These are phyloP conservation scores for Aradophagus sp. DNA, from an alignment of 1,140 invertebrate species.

Conservation along the genomic window DNA sequence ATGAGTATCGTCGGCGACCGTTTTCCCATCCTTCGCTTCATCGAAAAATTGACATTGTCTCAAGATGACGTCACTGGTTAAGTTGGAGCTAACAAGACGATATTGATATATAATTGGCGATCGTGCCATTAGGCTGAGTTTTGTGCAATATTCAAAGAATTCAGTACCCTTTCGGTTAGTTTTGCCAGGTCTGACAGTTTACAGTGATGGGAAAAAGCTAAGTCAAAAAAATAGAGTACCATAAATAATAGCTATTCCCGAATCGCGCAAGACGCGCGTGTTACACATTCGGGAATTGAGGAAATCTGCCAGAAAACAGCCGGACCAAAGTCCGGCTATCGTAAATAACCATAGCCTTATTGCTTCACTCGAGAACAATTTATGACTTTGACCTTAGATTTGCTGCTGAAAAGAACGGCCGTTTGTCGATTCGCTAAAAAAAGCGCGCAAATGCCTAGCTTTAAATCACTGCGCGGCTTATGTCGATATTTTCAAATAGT, in stretches of 20 bases:
- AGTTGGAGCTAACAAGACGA: no score
- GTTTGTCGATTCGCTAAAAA: conserved; percentile 21
- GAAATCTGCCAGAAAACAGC: conserved; percentile 5
- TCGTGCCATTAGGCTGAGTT: no score
- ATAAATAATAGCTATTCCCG: conserved; percentile 34
- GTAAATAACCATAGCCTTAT: conserved; percentile 28
- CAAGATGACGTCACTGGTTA: no score
- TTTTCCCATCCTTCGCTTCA: no score
- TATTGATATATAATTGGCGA: no score
- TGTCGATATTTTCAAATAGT: no score
- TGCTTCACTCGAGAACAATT: conserved; percentile 24
- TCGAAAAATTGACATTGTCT: no score
- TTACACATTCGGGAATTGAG: conserved; percentile 21
- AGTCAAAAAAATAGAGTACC: conserved; percentile 8
- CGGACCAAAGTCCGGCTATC: conserved; percentile 4
- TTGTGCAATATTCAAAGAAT: conserved; percentile 16
- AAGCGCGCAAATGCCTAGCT: conserved; percentile 7
- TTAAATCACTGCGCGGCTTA: no score
- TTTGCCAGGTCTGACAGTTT: conserved; percentile 8
- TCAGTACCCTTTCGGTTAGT: neutral
- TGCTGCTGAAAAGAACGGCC: conserved; percentile 10
- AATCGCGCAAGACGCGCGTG: conserved; percentile 31
- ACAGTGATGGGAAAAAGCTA: conserved; percentile 5
- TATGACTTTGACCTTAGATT: conserved; percentile 37
- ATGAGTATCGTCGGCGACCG: no score